phyloP scores from a whole-genome alignment of 2,797 vertebrate genomes.

The Tokudaia tokunoshimensis region DNA sequence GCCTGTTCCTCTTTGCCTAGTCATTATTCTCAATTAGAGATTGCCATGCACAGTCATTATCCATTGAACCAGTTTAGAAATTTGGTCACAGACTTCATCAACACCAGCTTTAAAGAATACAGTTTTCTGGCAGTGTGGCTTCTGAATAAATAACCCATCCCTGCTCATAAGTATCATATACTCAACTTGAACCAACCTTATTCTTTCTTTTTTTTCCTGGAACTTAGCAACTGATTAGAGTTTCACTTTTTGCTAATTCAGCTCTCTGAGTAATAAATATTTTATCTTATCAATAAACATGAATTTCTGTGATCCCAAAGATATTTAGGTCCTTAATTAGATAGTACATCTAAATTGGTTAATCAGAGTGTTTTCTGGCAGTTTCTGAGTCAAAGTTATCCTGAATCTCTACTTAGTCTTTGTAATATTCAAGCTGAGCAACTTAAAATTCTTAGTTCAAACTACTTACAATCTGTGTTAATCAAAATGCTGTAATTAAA shows the following conservation, averaged over 20 bases:
- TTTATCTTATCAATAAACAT: constrained; percentile 86
- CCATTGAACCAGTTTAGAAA: constrained; percentile 73
- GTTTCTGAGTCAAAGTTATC: constrained; percentile 77
- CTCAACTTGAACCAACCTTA: constrained; percentile 72
- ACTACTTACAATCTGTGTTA: constrained; percentile 80
- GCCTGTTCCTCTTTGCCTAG: constrained; percentile 4
- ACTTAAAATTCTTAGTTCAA: constrained; percentile 85
- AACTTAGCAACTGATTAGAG: constrained; percentile 75
- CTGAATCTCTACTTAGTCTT: constrained; percentile 78
- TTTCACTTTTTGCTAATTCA: constrained; percentile 80
- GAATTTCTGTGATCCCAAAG: constrained; percentile 82
- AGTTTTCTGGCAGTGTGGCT: constrained; percentile 16
- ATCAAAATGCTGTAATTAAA: constrained; percentile 85
- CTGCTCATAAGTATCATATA: constrained; percentile 61
- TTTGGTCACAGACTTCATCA: constrained; percentile 69
- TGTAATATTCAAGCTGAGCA: constrained; percentile 79
- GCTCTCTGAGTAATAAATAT: constrained; percentile 85
- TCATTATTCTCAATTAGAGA: constrained; percentile 78
- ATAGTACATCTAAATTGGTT: constrained; percentile 81
- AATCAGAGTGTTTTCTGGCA: constrained; percentile 84
- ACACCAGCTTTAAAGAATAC: constrained; percentile 71
- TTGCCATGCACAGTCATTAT: constrained; percentile 59
- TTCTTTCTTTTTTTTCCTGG: constrained; percentile 65
- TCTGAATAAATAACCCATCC: constrained; percentile 71
- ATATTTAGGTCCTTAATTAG: constrained; percentile 85